phyloP scores from a whole-genome alignment of 2,888 invertebrate genomes.

The Pristionchus mayeri region DNA sequence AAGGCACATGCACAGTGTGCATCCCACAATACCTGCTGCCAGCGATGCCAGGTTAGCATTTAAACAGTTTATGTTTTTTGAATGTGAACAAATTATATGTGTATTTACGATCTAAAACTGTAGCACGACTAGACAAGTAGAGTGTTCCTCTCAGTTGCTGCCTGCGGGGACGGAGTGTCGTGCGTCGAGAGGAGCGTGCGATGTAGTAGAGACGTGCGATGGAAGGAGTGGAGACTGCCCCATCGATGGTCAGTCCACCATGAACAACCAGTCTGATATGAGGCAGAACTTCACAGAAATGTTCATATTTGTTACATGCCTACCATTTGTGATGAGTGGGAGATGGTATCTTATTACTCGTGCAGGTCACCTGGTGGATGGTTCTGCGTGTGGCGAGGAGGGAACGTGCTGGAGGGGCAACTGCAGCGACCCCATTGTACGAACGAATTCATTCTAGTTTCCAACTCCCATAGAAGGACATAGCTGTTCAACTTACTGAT shows the following conservation, averaged over 20 bases:
- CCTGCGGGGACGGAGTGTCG: conserved; percentile 88
- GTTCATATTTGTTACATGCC: too few species aligned
- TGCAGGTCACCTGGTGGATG: conserved; percentile 85
- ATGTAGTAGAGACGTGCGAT: conserved; percentile 93
- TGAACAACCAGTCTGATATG: too few species aligned
- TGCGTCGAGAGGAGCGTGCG: conserved; percentile 85
- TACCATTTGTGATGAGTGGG: too few species aligned
- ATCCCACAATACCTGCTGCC: conserved; percentile 77
- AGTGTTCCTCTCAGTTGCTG: conserved; percentile 55
- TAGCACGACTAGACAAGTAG: too few species aligned
- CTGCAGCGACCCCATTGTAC: conserved; percentile 56
- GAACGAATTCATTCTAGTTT: not conserved
- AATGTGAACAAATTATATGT: too few species aligned
- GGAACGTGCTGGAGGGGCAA: conserved; percentile 77
- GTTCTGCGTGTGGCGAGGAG: conserved; percentile 85
- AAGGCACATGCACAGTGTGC: conserved; percentile 95
- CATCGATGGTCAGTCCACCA: conserved; percentile 84
- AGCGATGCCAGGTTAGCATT: conserved; percentile 71
- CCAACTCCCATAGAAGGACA: not conserved
- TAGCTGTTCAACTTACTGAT: too few species aligned
- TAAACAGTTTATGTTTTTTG: not conserved
- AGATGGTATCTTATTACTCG: too few species aligned
- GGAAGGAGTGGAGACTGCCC: conserved; percentile 89
- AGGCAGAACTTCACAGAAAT: too few species aligned
- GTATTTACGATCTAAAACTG: too few species aligned